Evolutionary conservation across 2,797 vertebrate genomes (phyloP).

Genomic region (Thalassophryne amazonica): DNA sequence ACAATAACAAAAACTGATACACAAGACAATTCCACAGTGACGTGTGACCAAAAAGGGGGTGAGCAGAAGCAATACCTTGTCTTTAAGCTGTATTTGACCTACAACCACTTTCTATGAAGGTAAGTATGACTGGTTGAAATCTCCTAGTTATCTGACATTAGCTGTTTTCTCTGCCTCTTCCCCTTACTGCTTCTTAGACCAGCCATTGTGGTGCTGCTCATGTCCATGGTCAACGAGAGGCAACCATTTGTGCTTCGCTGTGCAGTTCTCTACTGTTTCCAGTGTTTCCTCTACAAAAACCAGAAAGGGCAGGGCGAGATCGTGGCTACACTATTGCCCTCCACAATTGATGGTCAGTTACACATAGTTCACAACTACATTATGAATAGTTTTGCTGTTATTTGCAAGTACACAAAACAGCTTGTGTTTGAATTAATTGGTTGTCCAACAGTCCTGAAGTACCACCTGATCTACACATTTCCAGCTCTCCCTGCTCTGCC

Average conservation of each 20-base stretch:
- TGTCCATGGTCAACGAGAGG: conserved; percentile 99
- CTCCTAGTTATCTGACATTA: background rate
- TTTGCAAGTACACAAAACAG: too few species aligned
- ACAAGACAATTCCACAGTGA: too few species aligned
- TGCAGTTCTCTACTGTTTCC: conserved; percentile 97
- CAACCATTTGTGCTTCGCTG: conserved; percentile 97
- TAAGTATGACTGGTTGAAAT: too few species aligned
- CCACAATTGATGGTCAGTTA: conserved; percentile 92
- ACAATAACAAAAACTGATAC: too few species aligned
- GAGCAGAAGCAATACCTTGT: too few species aligned
- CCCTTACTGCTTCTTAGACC: conserved; percentile 73
- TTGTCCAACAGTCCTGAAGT: too few species aligned
- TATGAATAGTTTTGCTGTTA: background rate
- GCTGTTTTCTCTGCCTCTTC: background rate
- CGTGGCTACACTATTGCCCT: conserved; percentile 92
- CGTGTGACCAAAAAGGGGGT: too few species aligned
- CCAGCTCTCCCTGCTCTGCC: too few species aligned
- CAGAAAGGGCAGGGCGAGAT: conserved; percentile 97
- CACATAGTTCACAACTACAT: background rate
- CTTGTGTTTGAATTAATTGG: too few species aligned
- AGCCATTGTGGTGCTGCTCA: conserved; percentile 95
- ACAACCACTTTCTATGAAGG: too few species aligned
- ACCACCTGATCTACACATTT: too few species aligned
- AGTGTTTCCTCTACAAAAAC: conserved; percentile 98
- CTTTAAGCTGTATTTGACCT: too few species aligned